phyloP scores from a whole-genome alignment of 1,140 invertebrate species.

The Hyles vespertilio region DNA sequence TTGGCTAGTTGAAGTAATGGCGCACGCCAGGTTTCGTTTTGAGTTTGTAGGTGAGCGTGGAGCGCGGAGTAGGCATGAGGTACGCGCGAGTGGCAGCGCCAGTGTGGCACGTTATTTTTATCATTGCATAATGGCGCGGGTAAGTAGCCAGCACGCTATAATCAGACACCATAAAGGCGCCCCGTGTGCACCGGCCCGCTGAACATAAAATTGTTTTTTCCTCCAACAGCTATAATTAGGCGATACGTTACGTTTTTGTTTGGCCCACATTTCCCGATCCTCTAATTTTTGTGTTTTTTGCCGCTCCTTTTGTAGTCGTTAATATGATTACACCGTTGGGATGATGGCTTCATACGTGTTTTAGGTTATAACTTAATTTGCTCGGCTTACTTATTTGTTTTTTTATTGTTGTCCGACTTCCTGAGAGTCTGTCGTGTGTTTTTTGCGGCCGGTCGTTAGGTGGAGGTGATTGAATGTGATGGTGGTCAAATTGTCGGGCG shows the following conservation, averaged over 20 bases:
- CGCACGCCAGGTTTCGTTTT: neutral
- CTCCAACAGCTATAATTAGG: slow-evolving; percentile 72
- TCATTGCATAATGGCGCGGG: slow-evolving; percentile 6
- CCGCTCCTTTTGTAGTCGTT: slow-evolving; percentile 73
- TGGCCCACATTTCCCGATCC: slow-evolving; percentile 74
- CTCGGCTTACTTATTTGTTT: slow-evolving; percentile 71
- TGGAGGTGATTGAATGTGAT: slow-evolving; percentile 70
- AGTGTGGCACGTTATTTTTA: slow-evolving; percentile 12
- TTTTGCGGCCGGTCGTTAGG: slow-evolving; percentile 63
- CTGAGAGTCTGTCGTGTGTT: slow-evolving; percentile 65
- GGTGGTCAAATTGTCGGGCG: slow-evolving; percentile 52
- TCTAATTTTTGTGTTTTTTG: slow-evolving; percentile 73
- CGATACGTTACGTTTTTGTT: slow-evolving; percentile 74
- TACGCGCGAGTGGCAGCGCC: neutral
- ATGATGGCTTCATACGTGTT: slow-evolving; percentile 75
- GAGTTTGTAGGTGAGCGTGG: neutral
- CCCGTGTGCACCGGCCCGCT: slow-evolving; percentile 47
- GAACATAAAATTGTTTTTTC: slow-evolving; percentile 73
- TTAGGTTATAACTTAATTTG: slow-evolving; percentile 76
- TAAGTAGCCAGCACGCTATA: slow-evolving; percentile 19
- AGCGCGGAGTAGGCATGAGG: neutral
- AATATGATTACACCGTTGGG: slow-evolving; percentile 74
- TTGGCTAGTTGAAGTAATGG: slow-evolving; percentile 4
- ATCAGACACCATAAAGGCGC: slow-evolving; percentile 23
- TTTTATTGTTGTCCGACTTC: slow-evolving; percentile 70